Conservation (phyloP, 2,888 invertebrate species). For the Rhagonycha fulva region DNA sequence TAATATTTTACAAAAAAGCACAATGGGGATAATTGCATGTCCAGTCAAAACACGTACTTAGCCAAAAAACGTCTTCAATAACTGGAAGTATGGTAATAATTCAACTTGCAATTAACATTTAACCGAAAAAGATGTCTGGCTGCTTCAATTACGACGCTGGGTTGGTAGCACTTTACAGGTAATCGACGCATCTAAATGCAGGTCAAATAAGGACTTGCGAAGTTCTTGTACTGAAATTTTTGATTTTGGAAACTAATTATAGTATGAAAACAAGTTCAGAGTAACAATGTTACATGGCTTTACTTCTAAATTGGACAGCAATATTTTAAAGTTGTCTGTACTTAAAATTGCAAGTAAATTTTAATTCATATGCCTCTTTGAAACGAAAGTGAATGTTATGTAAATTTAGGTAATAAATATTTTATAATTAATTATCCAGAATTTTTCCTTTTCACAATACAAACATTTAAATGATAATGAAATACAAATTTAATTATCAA, state of each 20-base stretch:
- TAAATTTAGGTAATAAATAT: neutral
- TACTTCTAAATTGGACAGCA: neutral
- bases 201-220: slow-evolving; percentile 21
- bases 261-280: neutral
- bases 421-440: neutral
- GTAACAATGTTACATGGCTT: neutral
- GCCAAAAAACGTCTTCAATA: slow-evolving; percentile 21
- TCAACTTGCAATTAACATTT: slow-evolving; percentile 30
- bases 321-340: neutral
- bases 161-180: slow-evolving; percentile 14
- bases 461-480: no score
- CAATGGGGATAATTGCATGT: neutral
- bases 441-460: neutral
- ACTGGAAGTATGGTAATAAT: slow-evolving; percentile 24
- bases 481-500: no score
- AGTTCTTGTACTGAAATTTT: neutral
- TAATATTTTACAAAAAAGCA: neutral
- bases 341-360: neutral
- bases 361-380: neutral
- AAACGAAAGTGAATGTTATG: neutral
- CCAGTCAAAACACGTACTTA: slow-evolving; percentile 25
- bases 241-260: neutral
- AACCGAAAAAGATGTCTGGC: slow-evolving; percentile 34
- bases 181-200: slow-evolving; percentile 26
- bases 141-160: slow-evolving; percentile 23